Conservation (phyloP, 2,113 vertebrate species). For the Dromiciops gliroides region DNA sequence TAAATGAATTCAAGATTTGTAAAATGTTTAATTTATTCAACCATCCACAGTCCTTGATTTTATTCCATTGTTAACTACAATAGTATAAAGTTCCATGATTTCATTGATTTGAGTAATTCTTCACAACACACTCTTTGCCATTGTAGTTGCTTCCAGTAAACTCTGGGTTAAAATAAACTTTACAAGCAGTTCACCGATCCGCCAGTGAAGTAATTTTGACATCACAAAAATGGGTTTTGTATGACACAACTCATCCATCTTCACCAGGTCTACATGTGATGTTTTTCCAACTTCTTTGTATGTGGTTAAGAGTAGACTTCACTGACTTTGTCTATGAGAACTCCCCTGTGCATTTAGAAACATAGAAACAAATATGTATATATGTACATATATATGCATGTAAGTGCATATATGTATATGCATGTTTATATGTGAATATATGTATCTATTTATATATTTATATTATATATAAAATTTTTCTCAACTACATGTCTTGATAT, state of each 20-base stretch:
- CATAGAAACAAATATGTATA: no score
- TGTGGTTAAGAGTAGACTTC: not conserved
- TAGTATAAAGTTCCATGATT: not conserved
- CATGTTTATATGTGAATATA: not conserved
- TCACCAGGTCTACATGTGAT: not conserved
- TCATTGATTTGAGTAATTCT: not conserved
- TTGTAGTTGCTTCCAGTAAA: not conserved
- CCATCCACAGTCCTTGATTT: not conserved
- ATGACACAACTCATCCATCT: not conserved
- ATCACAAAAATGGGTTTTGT: not conserved
- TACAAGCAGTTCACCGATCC: not conserved
- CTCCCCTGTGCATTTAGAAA: no score
- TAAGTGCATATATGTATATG: not conserved
- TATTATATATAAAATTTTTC: no score
- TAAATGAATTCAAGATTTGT: slow-evolving; percentile 26
- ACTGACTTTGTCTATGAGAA: not conserved
- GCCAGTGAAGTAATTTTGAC: not conserved
- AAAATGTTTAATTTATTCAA: not conserved
- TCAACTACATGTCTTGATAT: no score
- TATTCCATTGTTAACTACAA: not conserved
- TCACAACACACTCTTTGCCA: not conserved
- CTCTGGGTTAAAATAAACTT: not conserved
- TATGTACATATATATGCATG: not conserved
- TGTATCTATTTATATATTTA: not conserved
- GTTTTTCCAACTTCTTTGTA: not conserved